Evolutionary conservation across 2,888 invertebrate genomes (phyloP).

Genomic region (Cynaeus angustus): DNA sequence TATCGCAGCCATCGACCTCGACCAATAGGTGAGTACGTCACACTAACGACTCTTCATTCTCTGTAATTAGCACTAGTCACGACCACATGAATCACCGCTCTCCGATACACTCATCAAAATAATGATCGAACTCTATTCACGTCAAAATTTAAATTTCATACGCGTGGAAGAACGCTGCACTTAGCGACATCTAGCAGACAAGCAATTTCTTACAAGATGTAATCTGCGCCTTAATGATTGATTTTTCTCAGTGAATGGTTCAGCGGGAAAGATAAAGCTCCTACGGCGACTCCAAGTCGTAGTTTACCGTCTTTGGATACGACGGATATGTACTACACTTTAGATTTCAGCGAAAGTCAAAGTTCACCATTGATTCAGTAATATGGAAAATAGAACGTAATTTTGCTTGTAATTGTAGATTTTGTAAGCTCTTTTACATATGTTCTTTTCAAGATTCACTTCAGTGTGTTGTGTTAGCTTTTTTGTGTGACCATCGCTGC

Average conservation of each 20-base stretch:
- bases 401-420: slow-evolving; percentile 36
- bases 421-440: slow-evolving; percentile 40
- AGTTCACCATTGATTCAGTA: slow-evolving; percentile 84
- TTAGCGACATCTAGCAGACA: slow-evolving; percentile 30
- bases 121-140: slow-evolving; percentile 26
- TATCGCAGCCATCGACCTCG: slow-evolving; percentile 56
- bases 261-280: slow-evolving; percentile 62
- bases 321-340: slow-evolving; percentile 85
- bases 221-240: slow-evolving; percentile 19
- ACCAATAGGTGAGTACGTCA: slow-evolving; percentile 60
- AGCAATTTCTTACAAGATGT: slow-evolving; percentile 22
- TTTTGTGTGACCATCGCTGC: slow-evolving; percentile 38
- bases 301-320: slow-evolving; percentile 77
- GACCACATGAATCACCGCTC: slow-evolving; percentile 52
- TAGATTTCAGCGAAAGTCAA: slow-evolving; percentile 82
- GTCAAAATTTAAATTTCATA: slow-evolving; percentile 13
- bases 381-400: slow-evolving; percentile 14
- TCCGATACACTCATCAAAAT: slow-evolving; percentile 41
- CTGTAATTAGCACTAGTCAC: slow-evolving; percentile 58
- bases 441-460: slow-evolving; percentile 15
- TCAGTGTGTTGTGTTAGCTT: slow-evolving; percentile 40
- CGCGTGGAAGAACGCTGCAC: background rate
- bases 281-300: slow-evolving; percentile 72
- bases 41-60: slow-evolving; percentile 54
- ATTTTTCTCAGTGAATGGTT: slow-evolving; percentile 61